phyloP scores from a whole-genome alignment of 2,888 invertebrate species.

The Pseudoips prasinana region DNA sequence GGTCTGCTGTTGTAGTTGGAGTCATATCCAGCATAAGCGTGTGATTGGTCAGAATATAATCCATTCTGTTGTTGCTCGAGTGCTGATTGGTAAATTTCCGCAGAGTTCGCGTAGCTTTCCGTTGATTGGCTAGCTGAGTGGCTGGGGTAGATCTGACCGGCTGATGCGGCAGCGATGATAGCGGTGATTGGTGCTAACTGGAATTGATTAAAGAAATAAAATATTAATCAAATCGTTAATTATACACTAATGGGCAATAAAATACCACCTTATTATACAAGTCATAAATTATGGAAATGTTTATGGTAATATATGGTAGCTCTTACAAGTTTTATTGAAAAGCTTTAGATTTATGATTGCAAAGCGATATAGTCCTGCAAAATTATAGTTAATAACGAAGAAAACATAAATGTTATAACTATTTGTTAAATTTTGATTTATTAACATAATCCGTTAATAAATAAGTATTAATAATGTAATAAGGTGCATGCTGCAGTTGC shows the following conservation, averaged over 20 bases:
- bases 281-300: too few species aligned
- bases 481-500: too few species aligned
- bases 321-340: too few species aligned
- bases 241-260: background rate
- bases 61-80: slow-evolving; percentile 49
- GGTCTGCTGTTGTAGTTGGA: slow-evolving; percentile 21
- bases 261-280: background rate
- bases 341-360: too few species aligned
- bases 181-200: slow-evolving; percentile 53
- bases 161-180: slow-evolving; percentile 54
- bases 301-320: too few species aligned
- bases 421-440: too few species aligned
- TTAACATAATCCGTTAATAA: too few species aligned
- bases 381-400: too few species aligned
- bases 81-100: slow-evolving; percentile 54
- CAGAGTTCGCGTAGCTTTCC: slow-evolving; percentile 41
- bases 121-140: slow-evolving; percentile 32
- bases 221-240: background rate
- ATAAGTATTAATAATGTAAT: too few species aligned
- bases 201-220: slow-evolving; percentile 20
- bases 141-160: slow-evolving; percentile 46
- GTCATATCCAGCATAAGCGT: slow-evolving; percentile 29
- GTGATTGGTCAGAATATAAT: slow-evolving; percentile 46
- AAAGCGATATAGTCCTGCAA: too few species aligned
- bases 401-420: too few species aligned